Evolutionary conservation across 2,797 vertebrate species (phyloP).

Genomic region (Triplophysa bombifrons): DNA sequence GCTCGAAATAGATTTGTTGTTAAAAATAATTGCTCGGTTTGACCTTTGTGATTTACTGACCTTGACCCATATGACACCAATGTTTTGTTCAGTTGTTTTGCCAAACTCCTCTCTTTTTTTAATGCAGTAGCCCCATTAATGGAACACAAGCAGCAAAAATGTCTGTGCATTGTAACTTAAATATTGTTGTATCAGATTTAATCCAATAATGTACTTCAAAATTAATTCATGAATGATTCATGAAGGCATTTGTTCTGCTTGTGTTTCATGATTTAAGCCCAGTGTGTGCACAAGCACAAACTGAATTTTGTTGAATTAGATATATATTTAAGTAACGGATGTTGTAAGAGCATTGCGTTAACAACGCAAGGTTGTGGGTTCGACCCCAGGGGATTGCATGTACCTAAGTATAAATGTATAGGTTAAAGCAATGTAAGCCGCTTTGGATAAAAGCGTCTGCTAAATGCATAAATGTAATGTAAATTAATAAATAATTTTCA

Average conservation of each 20-base stretch:
- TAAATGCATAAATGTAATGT: too few relatives aligned
- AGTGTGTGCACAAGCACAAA: too few relatives aligned
- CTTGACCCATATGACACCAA: constrained; percentile 27
- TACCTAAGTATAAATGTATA: too few relatives aligned
- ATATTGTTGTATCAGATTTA: background rate
- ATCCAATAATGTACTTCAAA: background rate
- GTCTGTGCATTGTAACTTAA: background rate
- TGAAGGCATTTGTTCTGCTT: background rate
- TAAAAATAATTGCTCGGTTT: constrained; percentile 24
- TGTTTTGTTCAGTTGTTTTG: constrained; percentile 26
- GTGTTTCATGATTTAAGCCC: background rate
- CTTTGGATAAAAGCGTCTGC: too few relatives aligned
- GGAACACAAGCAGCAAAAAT: background rate
- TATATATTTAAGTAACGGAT: too few relatives aligned
- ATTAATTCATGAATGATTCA: background rate
- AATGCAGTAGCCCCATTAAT: constrained; percentile 13
- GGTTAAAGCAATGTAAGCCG: too few relatives aligned
- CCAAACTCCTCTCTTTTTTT: constrained; percentile 44
- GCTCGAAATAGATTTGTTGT: constrained; percentile 48
- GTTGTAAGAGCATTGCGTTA: too few relatives aligned
- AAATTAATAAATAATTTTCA: too few relatives aligned
- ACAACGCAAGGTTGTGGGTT: too few relatives aligned
- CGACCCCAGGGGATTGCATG: too few relatives aligned
- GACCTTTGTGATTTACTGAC: constrained; percentile 29
- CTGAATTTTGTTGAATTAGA: too few relatives aligned